Evolutionary conservation across 2,113 vertebrate species (phyloP).

Genomic region (Labeo catla): DNA sequence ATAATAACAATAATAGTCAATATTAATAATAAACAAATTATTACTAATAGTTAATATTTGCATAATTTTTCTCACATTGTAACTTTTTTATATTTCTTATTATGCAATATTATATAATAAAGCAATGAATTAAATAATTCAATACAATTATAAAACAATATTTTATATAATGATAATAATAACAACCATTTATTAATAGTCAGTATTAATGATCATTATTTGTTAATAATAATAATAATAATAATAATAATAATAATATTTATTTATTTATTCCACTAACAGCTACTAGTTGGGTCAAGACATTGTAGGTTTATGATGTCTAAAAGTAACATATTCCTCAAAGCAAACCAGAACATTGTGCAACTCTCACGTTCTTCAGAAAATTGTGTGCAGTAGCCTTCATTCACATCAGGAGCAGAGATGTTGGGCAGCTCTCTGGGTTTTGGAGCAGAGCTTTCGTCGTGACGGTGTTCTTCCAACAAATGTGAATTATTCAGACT

Average conservation of each 20-base stretch:
- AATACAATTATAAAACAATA: too few species aligned
- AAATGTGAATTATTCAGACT: background rate
- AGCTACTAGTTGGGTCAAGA: background rate
- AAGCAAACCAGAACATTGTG: background rate
- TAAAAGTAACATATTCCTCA: background rate
- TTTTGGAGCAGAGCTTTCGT: slow-evolving; percentile 16
- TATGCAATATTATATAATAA: background rate
- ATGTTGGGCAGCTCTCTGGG: background rate
- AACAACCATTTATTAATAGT: too few species aligned
- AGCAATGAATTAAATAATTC: background rate
- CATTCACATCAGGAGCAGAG: background rate
- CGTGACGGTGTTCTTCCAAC: background rate
- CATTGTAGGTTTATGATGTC: too few species aligned
- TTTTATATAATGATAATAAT: too few species aligned
- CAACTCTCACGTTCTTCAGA: background rate
- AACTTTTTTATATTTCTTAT: background rate
- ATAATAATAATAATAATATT: too few species aligned
- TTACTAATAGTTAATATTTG: background rate
- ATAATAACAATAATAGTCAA: too few species aligned
- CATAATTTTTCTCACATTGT: background rate
- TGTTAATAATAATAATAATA: too few species aligned
- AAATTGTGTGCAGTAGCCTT: background rate
- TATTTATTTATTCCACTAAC: background rate
- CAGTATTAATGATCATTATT: too few species aligned
- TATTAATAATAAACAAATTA: too few species aligned